phyloP scores from a whole-genome alignment of 2,797 vertebrate species.

The Podargus strigoides region DNA sequence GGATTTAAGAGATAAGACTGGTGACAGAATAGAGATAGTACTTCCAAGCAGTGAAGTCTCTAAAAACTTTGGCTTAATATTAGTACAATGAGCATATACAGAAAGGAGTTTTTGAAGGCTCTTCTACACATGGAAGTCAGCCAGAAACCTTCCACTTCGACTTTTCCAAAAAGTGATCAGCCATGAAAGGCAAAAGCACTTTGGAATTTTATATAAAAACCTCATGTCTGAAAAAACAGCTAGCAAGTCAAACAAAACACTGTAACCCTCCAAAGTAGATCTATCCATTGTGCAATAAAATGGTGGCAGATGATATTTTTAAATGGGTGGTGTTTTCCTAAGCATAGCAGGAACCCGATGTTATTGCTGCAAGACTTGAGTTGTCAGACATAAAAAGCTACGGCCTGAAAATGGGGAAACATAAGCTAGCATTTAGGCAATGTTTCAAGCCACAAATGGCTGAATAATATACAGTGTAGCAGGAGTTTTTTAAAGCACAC shows the following conservation, averaged over 20 bases:
- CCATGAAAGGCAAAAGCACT: neutral
- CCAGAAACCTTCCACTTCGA: neutral
- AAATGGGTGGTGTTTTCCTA: conserved; percentile 16
- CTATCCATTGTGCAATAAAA: neutral
- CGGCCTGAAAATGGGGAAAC: neutral
- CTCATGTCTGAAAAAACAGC: neutral
- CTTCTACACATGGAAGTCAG: neutral
- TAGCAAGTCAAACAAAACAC: neutral
- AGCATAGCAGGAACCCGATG: neutral
- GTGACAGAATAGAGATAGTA: conserved; percentile 31
- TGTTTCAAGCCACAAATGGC: conserved; percentile 45
- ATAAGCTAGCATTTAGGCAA: conserved; percentile 26
- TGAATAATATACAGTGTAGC: neutral
- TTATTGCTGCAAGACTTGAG: conserved; percentile 26
- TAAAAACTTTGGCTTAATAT: neutral
- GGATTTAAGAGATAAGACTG: conserved; percentile 47
- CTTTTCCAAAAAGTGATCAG: neutral
- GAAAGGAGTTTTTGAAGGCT: neutral
- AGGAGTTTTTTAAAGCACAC: neutral
- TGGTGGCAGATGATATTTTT: conserved; percentile 17
- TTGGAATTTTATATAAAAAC: neutral
- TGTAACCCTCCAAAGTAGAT: neutral
- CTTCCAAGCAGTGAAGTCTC: conserved; percentile 6
- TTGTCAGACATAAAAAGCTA: conserved; percentile 38
- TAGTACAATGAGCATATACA: neutral